Base-by-base conservation (phyloP, 1,140 invertebrate genomes). In the Calephelis nemesis region DNA sequence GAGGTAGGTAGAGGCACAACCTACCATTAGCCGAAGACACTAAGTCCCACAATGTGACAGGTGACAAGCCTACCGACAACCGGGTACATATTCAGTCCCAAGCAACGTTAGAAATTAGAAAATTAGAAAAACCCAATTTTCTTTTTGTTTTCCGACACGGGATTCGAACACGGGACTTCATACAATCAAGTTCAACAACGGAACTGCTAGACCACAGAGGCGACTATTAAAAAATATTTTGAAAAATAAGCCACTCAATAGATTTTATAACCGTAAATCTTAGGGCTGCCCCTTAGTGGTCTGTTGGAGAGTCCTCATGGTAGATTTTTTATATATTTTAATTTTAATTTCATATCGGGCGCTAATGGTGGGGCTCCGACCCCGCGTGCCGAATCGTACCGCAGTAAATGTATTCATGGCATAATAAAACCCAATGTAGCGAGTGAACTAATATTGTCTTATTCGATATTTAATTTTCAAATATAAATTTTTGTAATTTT, bases 281-380 rank as follows among this genome's bases (percentile, higher is more conserved):
- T 87, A 91, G 87, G 87, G 87, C 78, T 90, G 85, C 81, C 87
- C 85, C 86, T 90, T 81, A 84, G 88, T 80, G 88, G 88, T 91
- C 82, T 82, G 86, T 86, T 63, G 81, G 81, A 91, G 87, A 80
- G 87, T 85, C 73, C 87, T 88, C 81, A 72, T 78, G 72, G 78
- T 74, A 83, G 77, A 66, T 84, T 84, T 90, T 88, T 90, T 91
- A 88, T 89, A 87, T 90, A 91, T 91, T 90, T 91, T 91, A 91
- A 91, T 91, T 91, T 91, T 91, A 90, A 91, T 90, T 90, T 91
- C 87, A 91, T 91, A 90, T 88, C 83, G 82, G 79, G 86, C 76
- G 86, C 79, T 91, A 90, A 91, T 91, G 86, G 87, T 79, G 76
- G 83, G 80, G 81, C 81, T 79, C 74, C 88, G 89, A 83, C 88